These are phyloP conservation scores for Ginglymostoma cirratum DNA, from an alignment of 2,113 vertebrate genomes.

Conservation along the genomic window DNA sequence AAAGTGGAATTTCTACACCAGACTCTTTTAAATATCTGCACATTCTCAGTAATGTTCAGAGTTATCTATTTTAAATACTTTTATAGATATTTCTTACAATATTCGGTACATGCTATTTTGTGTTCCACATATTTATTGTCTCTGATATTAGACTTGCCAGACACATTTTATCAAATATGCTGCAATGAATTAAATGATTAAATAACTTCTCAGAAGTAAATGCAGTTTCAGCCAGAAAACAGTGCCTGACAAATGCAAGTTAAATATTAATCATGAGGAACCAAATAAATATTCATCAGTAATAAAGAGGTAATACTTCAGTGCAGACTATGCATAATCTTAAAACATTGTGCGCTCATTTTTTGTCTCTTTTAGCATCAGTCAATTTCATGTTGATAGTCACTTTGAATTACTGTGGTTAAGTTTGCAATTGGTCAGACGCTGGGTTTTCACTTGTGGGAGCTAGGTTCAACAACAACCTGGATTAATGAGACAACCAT, in stretches of 20 bases:
- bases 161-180: neutral
- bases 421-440: neutral
- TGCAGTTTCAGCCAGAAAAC: neutral
- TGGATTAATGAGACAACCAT: neutral
- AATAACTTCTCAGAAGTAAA: neutral
- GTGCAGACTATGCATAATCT: neutral
- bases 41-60: neutral
- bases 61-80: neutral
- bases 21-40: neutral
- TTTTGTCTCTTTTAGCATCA: neutral
- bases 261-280: slow-evolving; percentile 30
- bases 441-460: neutral
- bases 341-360: neutral
- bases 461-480: neutral
- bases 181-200: slow-evolving; percentile 17
- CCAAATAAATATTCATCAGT: slow-evolving; percentile 1
- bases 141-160: neutral
- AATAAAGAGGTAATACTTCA: neutral
- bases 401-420: neutral
- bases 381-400: neutral
- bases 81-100: neutral
- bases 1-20: neutral
- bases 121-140: neutral
- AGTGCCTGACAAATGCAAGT: neutral
- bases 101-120: neutral